Percentiles rank a stretch among this genome's conserved stretches.
phyloP scores from a whole-genome alignment of 2,113 vertebrate genomes.

The Dipodomys spectabilis region DNA sequence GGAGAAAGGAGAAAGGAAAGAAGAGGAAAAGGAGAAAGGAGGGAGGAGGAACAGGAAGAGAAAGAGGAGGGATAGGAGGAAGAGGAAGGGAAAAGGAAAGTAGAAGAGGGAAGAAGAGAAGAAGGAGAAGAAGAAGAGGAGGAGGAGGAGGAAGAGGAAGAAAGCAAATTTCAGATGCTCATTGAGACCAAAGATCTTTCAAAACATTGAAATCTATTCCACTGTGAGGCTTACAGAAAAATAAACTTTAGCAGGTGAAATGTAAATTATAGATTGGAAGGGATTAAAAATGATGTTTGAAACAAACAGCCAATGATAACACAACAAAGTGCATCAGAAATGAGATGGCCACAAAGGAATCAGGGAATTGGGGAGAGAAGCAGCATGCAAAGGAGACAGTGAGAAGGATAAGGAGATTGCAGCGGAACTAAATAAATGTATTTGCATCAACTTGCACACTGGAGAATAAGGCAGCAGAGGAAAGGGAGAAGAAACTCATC shows the following conservation, averaged over 20 bases:
- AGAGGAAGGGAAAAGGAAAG: too few species aligned
- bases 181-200: slow-evolving; percentile 75
- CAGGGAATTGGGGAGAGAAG: slow-evolving; percentile 51
- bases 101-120: too few species aligned
- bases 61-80: too few species aligned
- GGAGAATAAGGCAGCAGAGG: slow-evolving; percentile 60
- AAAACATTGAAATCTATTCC: slow-evolving; percentile 69
- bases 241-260: slow-evolving; percentile 75
- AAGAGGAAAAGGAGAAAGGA: too few species aligned
- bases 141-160: not conserved
- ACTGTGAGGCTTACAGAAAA: slow-evolving; percentile 73
- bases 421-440: slow-evolving; percentile 74
- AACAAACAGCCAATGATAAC: slow-evolving; percentile 78
- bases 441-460: slow-evolving; percentile 77
- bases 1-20: too few species aligned
- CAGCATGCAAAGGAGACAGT: slow-evolving; percentile 68
- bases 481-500: slow-evolving; percentile 47
- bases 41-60: not conserved
- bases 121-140: too few species aligned
- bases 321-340: slow-evolving; percentile 71
- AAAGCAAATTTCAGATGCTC: slow-evolving; percentile 65
- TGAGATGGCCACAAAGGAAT: slow-evolving; percentile 68
- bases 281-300: slow-evolving; percentile 69
- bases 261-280: slow-evolving; percentile 69
- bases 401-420: slow-evolving; percentile 73